Conservation (phyloP, 2,888 invertebrate species). For the Bhutanitis thaidina region DNA sequence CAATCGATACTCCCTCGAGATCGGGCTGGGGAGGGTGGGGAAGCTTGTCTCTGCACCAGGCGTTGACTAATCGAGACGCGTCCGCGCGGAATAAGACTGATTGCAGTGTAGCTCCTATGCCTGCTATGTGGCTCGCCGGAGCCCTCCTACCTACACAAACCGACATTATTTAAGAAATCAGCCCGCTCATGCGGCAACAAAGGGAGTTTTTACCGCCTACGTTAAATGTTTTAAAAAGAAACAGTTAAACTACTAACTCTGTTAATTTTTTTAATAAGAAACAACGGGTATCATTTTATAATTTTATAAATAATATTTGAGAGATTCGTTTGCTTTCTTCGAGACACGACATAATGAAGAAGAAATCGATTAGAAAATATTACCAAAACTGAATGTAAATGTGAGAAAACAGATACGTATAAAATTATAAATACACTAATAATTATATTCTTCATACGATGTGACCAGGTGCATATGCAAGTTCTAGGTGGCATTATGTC, state of each 20-base stretch:
- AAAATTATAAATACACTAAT: no score
- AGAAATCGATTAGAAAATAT: no score
- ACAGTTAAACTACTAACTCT: neutral
- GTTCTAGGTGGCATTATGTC: no score
- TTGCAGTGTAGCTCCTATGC: conserved; percentile 71
- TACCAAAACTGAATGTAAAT: no score
- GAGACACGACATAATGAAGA: no score
- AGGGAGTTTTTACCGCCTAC: conserved; percentile 71
- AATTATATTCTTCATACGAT: no score
- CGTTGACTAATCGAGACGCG: conserved; percentile 78
- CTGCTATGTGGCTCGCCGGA: conserved; percentile 62
- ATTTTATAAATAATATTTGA: no score
- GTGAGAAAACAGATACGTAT: no score
- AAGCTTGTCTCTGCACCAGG: conserved; percentile 75
- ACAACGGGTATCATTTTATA: neutral
- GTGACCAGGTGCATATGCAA: no score
- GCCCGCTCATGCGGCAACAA: conserved; percentile 72
- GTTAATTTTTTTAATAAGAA: neutral
- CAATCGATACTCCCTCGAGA: conserved; percentile 59
- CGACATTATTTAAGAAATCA: conserved; percentile 79
- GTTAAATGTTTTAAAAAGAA: conserved; percentile 18
- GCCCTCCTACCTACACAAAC: conserved; percentile 68
- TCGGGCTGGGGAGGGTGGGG: conserved; percentile 53
- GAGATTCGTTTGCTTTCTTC: no score
- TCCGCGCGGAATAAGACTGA: conserved; percentile 79